A percentile compares a stretch with the other conserved stretches of the same genome.
Evolutionary conservation across 2,888 invertebrate genomes (phyloP).

Genomic region (Tanypteryx hageni): DNA sequence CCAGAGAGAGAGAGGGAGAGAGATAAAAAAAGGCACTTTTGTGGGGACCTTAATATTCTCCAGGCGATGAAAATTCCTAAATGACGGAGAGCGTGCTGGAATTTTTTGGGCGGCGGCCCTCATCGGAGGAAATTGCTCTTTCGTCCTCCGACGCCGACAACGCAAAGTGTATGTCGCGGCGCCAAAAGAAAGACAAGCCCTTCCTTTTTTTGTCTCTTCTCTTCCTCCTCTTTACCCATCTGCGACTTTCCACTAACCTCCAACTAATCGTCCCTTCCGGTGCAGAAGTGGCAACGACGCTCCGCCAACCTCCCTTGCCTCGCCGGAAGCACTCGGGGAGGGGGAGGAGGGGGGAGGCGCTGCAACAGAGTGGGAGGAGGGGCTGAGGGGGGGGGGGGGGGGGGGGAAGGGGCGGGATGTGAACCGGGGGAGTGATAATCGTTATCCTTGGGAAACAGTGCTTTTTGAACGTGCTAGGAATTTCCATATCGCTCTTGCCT

Average conservation of each 20-base stretch:
- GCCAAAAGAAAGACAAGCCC: background rate
- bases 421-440: constrained; percentile 28
- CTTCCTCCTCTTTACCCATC: background rate
- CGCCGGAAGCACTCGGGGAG: constrained; percentile 51
- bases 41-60: background rate
- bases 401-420: background rate
- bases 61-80: constrained; percentile 17
- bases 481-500: constrained; percentile 39
- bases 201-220: background rate
- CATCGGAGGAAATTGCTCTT: constrained; percentile 6
- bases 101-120: constrained; percentile 9
- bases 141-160: background rate
- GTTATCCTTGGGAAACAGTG: constrained; percentile 54
- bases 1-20: background rate
- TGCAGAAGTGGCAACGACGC: constrained; percentile 27
- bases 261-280: constrained; percentile 59
- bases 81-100: background rate
- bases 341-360: background rate
- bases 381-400: background rate
- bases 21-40: background rate
- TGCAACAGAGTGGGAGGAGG: background rate
- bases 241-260: constrained; percentile 7
- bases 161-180: background rate
- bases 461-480: constrained; percentile 51
- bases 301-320: constrained; percentile 43